A percentile compares a stretch with the other conserved stretches of the same genome.
phyloP scores from a whole-genome alignment of 2,888 invertebrate genomes.

The Cerastis leucographa region DNA sequence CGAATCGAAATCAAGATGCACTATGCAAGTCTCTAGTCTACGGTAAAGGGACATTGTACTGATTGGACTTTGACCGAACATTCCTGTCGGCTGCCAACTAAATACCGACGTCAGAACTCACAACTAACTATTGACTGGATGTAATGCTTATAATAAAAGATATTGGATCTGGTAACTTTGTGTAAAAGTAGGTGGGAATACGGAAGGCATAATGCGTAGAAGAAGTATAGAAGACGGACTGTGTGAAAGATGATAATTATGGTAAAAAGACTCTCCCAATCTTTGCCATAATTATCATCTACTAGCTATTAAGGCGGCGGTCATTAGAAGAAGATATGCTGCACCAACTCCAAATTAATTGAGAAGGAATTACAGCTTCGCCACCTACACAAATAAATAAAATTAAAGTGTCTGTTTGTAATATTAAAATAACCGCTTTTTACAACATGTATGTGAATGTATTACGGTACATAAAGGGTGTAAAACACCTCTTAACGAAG shows the following conservation, averaged over 20 bases:
- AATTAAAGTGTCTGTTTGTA: too few species aligned
- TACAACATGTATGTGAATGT: too few species aligned
- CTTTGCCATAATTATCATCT: too few species aligned
- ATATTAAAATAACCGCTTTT: too few species aligned
- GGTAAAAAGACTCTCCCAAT: too few species aligned
- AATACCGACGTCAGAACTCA: slow-evolving; percentile 32
- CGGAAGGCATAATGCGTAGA: background rate
- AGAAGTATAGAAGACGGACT: background rate
- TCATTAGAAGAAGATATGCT: too few species aligned
- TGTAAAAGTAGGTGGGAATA: background rate
- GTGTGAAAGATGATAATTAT: background rate
- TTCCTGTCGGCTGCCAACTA: slow-evolving; percentile 29
- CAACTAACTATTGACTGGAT: slow-evolving; percentile 18
- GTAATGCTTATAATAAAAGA: background rate
- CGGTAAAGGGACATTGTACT: background rate
- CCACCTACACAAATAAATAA: too few species aligned
- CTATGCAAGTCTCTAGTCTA: background rate
- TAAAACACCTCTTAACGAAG: too few species aligned
- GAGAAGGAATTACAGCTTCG: background rate
- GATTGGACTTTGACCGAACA: slow-evolving; percentile 8
- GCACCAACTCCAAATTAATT: too few species aligned
- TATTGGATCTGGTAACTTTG: slow-evolving; percentile 17
- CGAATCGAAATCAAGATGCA: background rate
- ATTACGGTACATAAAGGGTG: too few species aligned
- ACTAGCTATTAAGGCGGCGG: too few species aligned